Percentiles rank a stretch among this genome's conserved stretches.
phyloP scores from a whole-genome alignment of 2,888 invertebrate genomes.

The Pelosia muscerda region DNA sequence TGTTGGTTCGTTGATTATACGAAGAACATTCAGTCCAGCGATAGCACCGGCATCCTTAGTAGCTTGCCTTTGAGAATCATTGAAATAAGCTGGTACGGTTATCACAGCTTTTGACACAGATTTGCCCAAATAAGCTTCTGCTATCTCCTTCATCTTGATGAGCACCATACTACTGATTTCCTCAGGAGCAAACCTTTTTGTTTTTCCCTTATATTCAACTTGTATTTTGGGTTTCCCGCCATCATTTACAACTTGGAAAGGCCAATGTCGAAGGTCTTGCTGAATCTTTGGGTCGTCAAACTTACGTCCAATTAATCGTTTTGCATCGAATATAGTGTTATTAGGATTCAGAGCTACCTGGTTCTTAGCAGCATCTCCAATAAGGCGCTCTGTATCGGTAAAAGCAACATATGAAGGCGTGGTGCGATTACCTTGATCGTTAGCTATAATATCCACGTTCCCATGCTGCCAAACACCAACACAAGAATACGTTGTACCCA shows the following conservation, averaged over 20 bases:
- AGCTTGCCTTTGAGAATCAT: conserved; percentile 91
- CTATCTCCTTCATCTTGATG: conserved; percentile 87
- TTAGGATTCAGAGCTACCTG: conserved; percentile 90
- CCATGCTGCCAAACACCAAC: conserved; percentile 87
- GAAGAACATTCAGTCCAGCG: conserved; percentile 91
- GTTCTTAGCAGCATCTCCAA: conserved; percentile 90
- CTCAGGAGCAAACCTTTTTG: conserved; percentile 89
- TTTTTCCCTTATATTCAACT: conserved; percentile 88
- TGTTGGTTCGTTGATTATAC: conserved; percentile 94
- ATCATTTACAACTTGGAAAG: conserved; percentile 90
- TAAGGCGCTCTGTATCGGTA: conserved; percentile 87
- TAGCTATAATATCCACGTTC: conserved; percentile 91
- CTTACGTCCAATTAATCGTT: conserved; percentile 93
- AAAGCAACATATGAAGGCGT: conserved; percentile 92
- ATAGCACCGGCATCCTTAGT: conserved; percentile 94
- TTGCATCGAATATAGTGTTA: conserved; percentile 93
- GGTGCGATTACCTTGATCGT: conserved; percentile 90
- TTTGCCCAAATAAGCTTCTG: conserved; percentile 90
- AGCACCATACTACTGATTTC: conserved; percentile 90
- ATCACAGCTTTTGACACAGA: conserved; percentile 90
- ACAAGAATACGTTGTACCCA: conserved; percentile 86
- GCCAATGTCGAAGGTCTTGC: conserved; percentile 93
- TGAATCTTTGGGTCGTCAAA: conserved; percentile 92
- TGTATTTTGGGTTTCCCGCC: conserved; percentile 89
- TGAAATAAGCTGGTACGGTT: conserved; percentile 93